Evolutionary conservation across 2,888 invertebrate species (phyloP).

Genomic region (Orchesellides sinensis): DNA sequence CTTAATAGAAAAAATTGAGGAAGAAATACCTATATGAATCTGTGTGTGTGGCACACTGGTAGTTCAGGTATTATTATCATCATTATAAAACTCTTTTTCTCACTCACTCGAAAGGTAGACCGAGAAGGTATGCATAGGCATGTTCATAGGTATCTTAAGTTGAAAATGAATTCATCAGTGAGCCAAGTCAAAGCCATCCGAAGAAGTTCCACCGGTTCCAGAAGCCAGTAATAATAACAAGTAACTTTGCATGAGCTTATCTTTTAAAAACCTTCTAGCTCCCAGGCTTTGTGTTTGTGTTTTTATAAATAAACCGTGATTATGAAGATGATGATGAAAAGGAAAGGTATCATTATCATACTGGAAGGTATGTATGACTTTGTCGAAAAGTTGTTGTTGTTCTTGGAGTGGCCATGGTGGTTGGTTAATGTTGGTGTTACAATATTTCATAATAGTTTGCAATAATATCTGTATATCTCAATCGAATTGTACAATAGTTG

Average conservation of each 20-base stretch:
- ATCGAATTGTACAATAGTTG: neutral
- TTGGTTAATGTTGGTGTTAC: no score
- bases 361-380: neutral
- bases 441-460: conserved; percentile 12
- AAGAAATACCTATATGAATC: conserved; percentile 32
- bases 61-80: conserved; percentile 49
- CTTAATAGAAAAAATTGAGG: conserved; percentile 17
- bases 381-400: neutral
- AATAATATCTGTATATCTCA: conserved; percentile 14
- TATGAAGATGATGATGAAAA: conserved; percentile 14
- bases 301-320: conserved; percentile 56
- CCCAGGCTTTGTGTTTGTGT: conserved; percentile 46
- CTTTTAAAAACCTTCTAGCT: conserved; percentile 35
- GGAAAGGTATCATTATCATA: conserved; percentile 21
- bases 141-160: conserved; percentile 21
- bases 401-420: no score
- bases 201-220: conserved; percentile 3
- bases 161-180: conserved; percentile 59
- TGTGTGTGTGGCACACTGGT: conserved; percentile 49
- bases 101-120: no score
- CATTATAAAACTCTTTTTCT: conserved; percentile 36
- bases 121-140: neutral
- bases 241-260: conserved; percentile 13
- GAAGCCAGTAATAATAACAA: conserved; percentile 32
- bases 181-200: neutral